Conservation (phyloP, 2,888 invertebrate species). For the Andrena dorsata region DNA sequence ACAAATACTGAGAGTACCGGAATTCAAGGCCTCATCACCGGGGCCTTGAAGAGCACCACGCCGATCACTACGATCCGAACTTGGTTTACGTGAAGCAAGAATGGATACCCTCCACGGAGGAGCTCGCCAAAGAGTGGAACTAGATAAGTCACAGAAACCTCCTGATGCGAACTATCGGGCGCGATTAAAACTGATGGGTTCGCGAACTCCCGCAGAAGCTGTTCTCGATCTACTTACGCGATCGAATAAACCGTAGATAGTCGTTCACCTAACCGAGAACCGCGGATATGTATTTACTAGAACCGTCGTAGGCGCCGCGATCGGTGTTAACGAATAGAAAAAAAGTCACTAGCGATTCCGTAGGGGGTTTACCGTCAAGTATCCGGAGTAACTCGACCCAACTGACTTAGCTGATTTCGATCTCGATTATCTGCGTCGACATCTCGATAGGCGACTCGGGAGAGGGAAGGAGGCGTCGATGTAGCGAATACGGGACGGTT, state of each 20-base stretch:
- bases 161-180: conserved; percentile 1
- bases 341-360: conserved; percentile 18
- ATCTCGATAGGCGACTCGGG: not conserved
- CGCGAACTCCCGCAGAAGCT: not conserved
- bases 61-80: conserved; percentile 75
- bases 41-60: conserved; percentile 78
- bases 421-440: conserved; percentile 7
- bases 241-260: conserved; percentile 28
- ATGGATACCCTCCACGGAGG: conserved; percentile 81
- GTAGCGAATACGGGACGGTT: conserved; percentile 10
- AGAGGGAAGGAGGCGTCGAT: not conserved
- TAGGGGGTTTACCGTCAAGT: conserved; percentile 17
- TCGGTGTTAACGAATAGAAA: conserved; percentile 34
- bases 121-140: conserved; percentile 81
- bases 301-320: conserved; percentile 17
- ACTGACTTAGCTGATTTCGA: conserved; percentile 11
- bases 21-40: conserved; percentile 82
- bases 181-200: not conserved
- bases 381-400: conserved; percentile 21
- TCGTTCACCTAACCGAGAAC: conserved; percentile 2
- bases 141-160: conserved; percentile 59
- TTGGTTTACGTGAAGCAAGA: conserved; percentile 83
- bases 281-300: conserved; percentile 26
- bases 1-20: conserved; percentile 84
- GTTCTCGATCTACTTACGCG: conserved; percentile 21